Conservation (phyloP, 2,888 invertebrate species). For the Congeria kusceri region DNA sequence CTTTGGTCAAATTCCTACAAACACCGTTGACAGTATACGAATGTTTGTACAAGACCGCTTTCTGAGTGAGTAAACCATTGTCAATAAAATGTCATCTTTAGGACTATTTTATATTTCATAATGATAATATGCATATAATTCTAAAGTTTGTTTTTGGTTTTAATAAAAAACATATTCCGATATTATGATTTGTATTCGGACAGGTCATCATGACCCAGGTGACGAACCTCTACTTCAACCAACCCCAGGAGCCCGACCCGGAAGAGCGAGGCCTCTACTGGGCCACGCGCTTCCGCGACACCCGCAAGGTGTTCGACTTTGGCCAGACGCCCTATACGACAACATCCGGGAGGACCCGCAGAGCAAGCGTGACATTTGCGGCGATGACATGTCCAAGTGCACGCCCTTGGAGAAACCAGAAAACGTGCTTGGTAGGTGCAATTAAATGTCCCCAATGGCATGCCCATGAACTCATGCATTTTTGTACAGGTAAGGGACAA, state of each 20-base stretch:
- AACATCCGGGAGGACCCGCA: constrained; percentile 70
- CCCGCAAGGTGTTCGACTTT: constrained; percentile 76
- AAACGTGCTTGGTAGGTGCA: constrained; percentile 70
- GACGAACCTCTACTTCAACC: constrained; percentile 80
- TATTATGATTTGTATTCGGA: background rate
- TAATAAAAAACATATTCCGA: background rate
- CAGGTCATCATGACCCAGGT: constrained; percentile 81
- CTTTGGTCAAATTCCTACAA: no score
- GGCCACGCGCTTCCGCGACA: constrained; percentile 81
- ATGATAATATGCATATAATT: no score
- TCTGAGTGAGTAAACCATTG: no score
- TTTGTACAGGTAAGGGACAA: no score
- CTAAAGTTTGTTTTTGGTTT: no score
- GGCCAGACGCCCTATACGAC: constrained; percentile 75
- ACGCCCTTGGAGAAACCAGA: constrained; percentile 69
- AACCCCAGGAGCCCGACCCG: constrained; percentile 81
- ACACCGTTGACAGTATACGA: no score
- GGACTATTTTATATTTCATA: no score
- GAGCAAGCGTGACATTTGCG: constrained; percentile 69
- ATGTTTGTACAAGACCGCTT: no score
- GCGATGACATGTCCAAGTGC: constrained; percentile 65
- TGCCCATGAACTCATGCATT: no score
- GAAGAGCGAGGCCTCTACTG: constrained; percentile 82
- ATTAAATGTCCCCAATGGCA: no score
- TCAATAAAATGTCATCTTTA: no score